A percentile compares a stretch with the other conserved stretches of the same genome.
Evolutionary conservation across 2,113 vertebrate genomes (phyloP).

Genomic region (Chrysochloris asiatica): DNA sequence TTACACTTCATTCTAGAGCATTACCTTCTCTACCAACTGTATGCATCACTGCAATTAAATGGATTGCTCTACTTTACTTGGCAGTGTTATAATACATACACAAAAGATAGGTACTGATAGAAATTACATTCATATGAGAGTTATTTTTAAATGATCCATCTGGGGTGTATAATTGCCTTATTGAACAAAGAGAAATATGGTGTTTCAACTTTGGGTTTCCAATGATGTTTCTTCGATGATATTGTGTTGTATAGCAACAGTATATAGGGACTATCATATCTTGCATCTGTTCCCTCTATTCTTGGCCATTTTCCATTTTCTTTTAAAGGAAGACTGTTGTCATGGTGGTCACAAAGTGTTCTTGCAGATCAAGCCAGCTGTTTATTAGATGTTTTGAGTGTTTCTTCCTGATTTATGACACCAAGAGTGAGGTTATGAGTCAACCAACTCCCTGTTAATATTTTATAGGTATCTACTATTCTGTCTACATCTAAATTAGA

Average conservation of each 20-base stretch:
- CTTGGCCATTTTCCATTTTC: background rate
- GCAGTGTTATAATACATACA: background rate
- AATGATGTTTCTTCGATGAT: background rate
- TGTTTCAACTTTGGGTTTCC: background rate
- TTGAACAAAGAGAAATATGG: background rate
- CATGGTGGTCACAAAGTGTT: background rate
- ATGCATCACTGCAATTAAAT: background rate
- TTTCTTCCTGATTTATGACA: conserved; percentile 51
- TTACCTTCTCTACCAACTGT: background rate
- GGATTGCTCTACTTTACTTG: background rate
- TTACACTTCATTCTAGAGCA: background rate
- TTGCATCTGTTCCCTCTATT: background rate
- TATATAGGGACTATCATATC: background rate
- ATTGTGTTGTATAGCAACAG: background rate
- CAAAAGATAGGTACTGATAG: background rate
- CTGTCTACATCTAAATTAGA: conserved; percentile 66
- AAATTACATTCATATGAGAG: background rate
- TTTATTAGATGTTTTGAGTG: background rate
- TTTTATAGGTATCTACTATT: conserved; percentile 47
- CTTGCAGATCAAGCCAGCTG: background rate
- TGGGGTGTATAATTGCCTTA: background rate
- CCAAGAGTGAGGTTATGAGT: conserved; percentile 38
- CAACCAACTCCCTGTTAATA: background rate
- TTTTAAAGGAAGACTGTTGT: background rate
- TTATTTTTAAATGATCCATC: background rate